phyloP scores from a whole-genome alignment of 2,797 vertebrate genomes.

The Oryzias sinensis region DNA sequence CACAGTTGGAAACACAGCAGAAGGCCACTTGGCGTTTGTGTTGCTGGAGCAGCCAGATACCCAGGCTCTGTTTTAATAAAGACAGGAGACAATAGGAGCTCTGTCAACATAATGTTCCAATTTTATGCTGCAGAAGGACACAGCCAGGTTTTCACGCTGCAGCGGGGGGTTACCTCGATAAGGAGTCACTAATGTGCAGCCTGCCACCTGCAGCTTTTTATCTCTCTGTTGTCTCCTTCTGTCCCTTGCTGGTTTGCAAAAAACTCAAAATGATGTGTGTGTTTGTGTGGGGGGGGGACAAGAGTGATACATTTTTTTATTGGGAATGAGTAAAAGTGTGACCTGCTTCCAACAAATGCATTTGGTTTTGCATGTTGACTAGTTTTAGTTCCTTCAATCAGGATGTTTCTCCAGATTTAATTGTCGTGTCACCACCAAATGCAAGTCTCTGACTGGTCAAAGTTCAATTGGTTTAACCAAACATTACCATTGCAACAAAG shows the following conservation, averaged over 20 bases:
- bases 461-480: too few relatives aligned
- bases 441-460: too few relatives aligned
- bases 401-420: too few relatives aligned
- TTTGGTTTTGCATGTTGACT: too few relatives aligned
- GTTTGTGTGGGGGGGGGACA: background rate
- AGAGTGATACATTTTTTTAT: background rate
- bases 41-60: slow-evolving; percentile 5
- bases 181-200: slow-evolving; percentile 17
- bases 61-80: slow-evolving; percentile 5
- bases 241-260: slow-evolving; percentile 1
- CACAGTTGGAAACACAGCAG: slow-evolving; percentile 1
- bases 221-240: slow-evolving; percentile 5
- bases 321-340: background rate
- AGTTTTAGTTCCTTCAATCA: too few relatives aligned
- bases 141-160: slow-evolving; percentile 16
- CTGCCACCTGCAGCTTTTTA: slow-evolving; percentile 7
- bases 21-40: background rate
- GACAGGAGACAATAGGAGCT: slow-evolving; percentile 6
- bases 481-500: too few relatives aligned
- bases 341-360: background rate
- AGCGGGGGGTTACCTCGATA: slow-evolving; percentile 21
- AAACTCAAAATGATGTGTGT: slow-evolving; percentile 7
- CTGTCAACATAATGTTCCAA: slow-evolving; percentile 9
- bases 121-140: slow-evolving; percentile 6
- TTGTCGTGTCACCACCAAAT: too few relatives aligned